Percentiles rank a stretch among this genome's conserved stretches.
Evolutionary conservation across 2,113 vertebrate species (phyloP).

Genomic region (sheep (Ovis aries)): DNA sequence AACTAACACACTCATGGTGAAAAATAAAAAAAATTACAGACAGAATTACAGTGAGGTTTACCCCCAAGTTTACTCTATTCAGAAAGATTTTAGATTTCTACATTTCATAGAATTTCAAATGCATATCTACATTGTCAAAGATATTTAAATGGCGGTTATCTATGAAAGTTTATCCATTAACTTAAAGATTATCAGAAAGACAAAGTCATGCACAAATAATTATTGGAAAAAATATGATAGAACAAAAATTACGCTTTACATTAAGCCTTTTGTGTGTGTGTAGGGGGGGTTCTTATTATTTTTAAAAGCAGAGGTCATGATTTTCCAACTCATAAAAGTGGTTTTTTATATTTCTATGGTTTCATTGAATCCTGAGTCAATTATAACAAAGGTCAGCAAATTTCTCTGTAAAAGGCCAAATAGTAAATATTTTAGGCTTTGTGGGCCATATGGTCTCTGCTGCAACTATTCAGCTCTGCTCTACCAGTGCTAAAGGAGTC

Average conservation of each 20-base stretch:
- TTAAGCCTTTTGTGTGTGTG: neutral
- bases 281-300: neutral
- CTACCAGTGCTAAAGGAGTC: neutral
- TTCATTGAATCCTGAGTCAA: slow-evolving; percentile 7
- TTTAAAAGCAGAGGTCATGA: slow-evolving; percentile 19
- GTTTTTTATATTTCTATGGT: slow-evolving; percentile 13
- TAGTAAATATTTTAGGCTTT: slow-evolving; percentile 34
- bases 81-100: neutral
- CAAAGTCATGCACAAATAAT: neutral
- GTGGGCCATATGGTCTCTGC: neutral
- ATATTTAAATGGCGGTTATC: neutral
- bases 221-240: slow-evolving; percentile 17
- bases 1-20: neutral
- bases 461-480: neutral
- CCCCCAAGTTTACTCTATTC: neutral
- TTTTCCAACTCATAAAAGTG: slow-evolving; percentile 12
- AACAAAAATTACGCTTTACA: slow-evolving; percentile 28
- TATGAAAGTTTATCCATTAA: slow-evolving; percentile 5
- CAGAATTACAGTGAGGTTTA: neutral
- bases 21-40: neutral
- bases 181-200: slow-evolving; percentile 7
- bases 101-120: neutral
- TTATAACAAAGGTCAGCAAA: neutral
- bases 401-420: slow-evolving; percentile 21
- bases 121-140: neutral